A percentile compares a stretch with the other conserved stretches of the same genome.
These are phyloP conservation scores for Nanorana parkeri DNA, from an alignment of 2,113 vertebrate species.

Conservation along the genomic window DNA sequence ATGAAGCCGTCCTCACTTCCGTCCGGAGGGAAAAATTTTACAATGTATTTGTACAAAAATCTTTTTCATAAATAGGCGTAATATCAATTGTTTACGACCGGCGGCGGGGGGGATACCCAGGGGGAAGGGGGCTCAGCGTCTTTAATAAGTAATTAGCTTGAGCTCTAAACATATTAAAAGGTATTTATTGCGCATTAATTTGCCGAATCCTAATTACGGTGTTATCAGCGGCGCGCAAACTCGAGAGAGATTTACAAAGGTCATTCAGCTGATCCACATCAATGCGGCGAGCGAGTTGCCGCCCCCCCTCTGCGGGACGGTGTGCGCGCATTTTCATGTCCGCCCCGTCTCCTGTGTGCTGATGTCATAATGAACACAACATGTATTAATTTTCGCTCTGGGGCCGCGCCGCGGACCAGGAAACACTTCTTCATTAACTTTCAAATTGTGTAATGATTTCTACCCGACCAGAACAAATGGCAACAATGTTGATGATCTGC, in stretches of 20 bases:
- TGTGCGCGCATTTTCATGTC: background rate
- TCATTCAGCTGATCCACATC: conserved; percentile 5
- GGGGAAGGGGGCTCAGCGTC: background rate
- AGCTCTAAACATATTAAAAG: conserved; percentile 44
- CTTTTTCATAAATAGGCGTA: conserved; percentile 33
- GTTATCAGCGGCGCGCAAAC: background rate
- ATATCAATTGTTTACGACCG: conserved; percentile 40
- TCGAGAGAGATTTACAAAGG: conserved; percentile 13
- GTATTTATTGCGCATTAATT: conserved; percentile 35
- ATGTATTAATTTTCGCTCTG: background rate
- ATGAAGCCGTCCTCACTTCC: conserved; percentile 9
- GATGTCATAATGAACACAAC: background rate
- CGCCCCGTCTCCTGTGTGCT: background rate
- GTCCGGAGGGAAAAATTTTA: conserved; percentile 1
- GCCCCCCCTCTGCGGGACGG: background rate
- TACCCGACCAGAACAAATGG: background rate
- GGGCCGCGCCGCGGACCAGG: background rate
- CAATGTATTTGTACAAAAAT: background rate
- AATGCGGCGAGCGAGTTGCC: background rate
- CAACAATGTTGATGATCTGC: background rate
- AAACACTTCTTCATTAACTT: conserved; percentile 11
- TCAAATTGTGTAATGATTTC: conserved; percentile 7
- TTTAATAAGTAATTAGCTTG: conserved; percentile 49
- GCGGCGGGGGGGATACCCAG: background rate
- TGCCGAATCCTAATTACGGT: conserved; percentile 30